Base-by-base conservation (phyloP, 2,797 vertebrate genomes). In the Leptodactylus fallax region DNA sequence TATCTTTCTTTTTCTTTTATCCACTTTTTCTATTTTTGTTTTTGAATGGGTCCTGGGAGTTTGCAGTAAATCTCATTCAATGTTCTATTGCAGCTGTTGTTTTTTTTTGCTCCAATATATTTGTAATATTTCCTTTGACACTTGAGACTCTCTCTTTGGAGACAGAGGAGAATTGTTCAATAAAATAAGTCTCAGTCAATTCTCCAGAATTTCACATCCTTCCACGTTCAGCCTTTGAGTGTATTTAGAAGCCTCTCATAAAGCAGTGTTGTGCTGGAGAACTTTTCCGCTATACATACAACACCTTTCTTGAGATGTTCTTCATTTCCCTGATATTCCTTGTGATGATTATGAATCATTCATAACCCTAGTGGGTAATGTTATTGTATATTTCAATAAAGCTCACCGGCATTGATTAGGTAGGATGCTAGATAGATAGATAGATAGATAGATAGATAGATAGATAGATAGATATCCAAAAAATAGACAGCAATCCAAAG, bases 61-160 rank as follows among this genome's bases (percentile, higher is more conserved):
- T 36, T 27, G 53, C 51, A n/a, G 67, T n/a, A 83, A 83, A 83
- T 72, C 81, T 83, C 67, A 56, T 83, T 72, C n/a, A 61, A 23
- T 65, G 14, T 82, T 69, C 61, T 82, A 10, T 67, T 14, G 6
- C 61, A 82, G 80, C 80, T 17, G 61, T 49, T 72, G 81, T 25
- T 9, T 56, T 79, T 36, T 69, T 25, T 27, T 16, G n/a, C 53
- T 55, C 23, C 53, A 55, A 83, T 83, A 83, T 55, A 71, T 71
- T 36, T 83, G 81, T 72, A 56, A 83, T 72, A 71, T 56, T 58
- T 83, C 19, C 25, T 72, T 53, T 1, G 27, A 56, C 67, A 83
- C 81, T 83, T 53, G 65, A 72, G 65, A 36, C 53, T 53, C n/a
- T 69, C 81, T 72, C 51, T 72, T 55, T 36, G 49, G 51, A 72